Conservation (phyloP, 2,113 vertebrate genomes). For the Equus przewalskii region DNA sequence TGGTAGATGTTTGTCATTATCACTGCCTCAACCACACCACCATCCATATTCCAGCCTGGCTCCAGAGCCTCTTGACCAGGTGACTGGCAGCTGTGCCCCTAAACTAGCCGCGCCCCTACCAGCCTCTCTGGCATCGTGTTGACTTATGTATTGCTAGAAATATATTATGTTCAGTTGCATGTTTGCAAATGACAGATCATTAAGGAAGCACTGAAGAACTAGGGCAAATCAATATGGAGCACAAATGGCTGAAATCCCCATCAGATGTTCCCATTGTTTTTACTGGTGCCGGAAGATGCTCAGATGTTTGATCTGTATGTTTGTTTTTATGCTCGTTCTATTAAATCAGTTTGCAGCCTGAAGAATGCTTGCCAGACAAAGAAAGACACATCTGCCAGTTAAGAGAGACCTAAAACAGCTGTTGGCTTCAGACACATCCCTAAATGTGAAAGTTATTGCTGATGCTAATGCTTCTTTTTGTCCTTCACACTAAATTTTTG, state of each 20-base stretch:
- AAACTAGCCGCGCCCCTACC: neutral
- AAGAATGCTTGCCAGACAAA: slow-evolving; percentile 71
- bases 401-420: slow-evolving; percentile 67
- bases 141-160: neutral
- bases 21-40: fast-evolving
- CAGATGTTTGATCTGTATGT: slow-evolving; percentile 69
- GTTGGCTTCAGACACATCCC: slow-evolving; percentile 70
- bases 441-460: slow-evolving; percentile 54
- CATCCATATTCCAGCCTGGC: neutral
- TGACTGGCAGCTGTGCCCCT: neutral
- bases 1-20: no score
- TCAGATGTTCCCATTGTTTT: slow-evolving; percentile 42
- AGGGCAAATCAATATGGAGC: slow-evolving; percentile 51
- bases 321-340: slow-evolving; percentile 73
- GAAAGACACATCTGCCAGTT: slow-evolving; percentile 55
- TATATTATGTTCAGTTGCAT: neutral
- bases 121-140: neutral
- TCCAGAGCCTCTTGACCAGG: neutral
- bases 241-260: slow-evolving; percentile 52
- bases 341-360: slow-evolving; percentile 65
- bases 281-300: slow-evolving; percentile 21
- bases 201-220: slow-evolving; percentile 47
- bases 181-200: slow-evolving; percentile 56
- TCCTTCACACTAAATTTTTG: neutral
- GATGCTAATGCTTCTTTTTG: neutral